These are phyloP conservation scores for Mionectes macconnelli DNA, from an alignment of 2,113 vertebrate species.

Conservation along the genomic window DNA sequence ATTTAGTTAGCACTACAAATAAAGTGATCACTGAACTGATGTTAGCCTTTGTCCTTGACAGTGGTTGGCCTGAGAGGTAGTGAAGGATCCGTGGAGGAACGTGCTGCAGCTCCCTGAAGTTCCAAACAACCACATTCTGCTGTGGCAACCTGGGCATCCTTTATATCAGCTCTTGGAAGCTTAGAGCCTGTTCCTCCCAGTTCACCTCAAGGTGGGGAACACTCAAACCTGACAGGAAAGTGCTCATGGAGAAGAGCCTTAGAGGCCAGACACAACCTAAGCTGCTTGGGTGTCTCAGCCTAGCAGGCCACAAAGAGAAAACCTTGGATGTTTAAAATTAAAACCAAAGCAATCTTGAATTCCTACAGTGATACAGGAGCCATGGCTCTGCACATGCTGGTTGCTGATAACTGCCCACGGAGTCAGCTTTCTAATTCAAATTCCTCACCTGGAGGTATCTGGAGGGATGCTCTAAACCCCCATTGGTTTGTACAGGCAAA, in stretches of 20 bases:
- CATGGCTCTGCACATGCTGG: background rate
- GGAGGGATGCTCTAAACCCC: background rate
- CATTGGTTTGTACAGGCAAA: background rate
- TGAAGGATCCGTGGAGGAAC: background rate
- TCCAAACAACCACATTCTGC: background rate
- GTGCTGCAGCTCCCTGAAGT: background rate
- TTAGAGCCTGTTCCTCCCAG: background rate
- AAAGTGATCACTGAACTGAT: background rate
- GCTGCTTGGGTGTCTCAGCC: background rate
- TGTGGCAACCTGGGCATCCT: background rate
- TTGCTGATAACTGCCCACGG: background rate
- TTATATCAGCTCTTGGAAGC: background rate
- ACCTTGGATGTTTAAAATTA: background rate
- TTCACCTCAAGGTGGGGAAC: background rate
- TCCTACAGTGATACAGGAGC: background rate
- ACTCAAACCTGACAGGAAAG: background rate
- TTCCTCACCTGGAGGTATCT: background rate
- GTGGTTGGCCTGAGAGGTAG: background rate
- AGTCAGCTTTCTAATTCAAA: background rate
- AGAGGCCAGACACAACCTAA: background rate
- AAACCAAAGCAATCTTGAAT: background rate
- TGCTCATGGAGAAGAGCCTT: background rate
- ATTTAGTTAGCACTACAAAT: conserved; percentile 12
- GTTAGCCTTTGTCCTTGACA: background rate
- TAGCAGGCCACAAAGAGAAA: background rate